Base-by-base conservation (phyloP, 2,888 invertebrate species). In the Neuroscelio doddi region DNA sequence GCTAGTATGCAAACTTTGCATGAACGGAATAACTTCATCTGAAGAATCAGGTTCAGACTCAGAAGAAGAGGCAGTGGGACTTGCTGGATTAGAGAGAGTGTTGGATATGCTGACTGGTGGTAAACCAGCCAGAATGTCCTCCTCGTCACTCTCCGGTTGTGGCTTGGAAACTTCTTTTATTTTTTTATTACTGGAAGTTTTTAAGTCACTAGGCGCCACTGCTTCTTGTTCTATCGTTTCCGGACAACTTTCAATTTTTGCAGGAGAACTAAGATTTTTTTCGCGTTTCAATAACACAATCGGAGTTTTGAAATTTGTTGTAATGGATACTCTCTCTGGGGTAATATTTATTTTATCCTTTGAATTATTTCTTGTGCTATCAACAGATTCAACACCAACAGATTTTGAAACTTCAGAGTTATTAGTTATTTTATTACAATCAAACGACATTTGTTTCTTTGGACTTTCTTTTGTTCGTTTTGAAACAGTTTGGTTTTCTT, bases 81-180 rank as follows among this genome's bases (percentile, higher is more conserved):
- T n/a, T n/a, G n/a, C n/a, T n/a, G 34, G 34, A 34, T 34, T 34
- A 14, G 34, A 34, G 7, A 12, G 14, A 10, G 34, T 34, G 14
- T 34, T 34, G 34, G 34, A 34, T 34, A 34, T 14, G 5, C 7
- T 34, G 14, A 34, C 14, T 34, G 14, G 34, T 34, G 34, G 34
- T 7, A 34, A 7, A 12, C 12, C 34, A 14, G 12, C 14, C 12
- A 34, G 7, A 7, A 34, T 12, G 7, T 34, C 34, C 14, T 34
- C 14, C 14, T 34, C 14, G n/a, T 9, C 9, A 12, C 34, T 12
- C 2, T 34, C 34, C 7, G 7, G 14, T 14, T 12, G 12, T 1
- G 34, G 7, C 12, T 34, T 14, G 14, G 14, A 34, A 14, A 34
- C 10, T 12, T 34, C 34, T 34, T 10, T 14, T 7, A 1, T 14